phyloP scores from a whole-genome alignment of 2,888 invertebrate species.

The Pedicia rivosa region DNA sequence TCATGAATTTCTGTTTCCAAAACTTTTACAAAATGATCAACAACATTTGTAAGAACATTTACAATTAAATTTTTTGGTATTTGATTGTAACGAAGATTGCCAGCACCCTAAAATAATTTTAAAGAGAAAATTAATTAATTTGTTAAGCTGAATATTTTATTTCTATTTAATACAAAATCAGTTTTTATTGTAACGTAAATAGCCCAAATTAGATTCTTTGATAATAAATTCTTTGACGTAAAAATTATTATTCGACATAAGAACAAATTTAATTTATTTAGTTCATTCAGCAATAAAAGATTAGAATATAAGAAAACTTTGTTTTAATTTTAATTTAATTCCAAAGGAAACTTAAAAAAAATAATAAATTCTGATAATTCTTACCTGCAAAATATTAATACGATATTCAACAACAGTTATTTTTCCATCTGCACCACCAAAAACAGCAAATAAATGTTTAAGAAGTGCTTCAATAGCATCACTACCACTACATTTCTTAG shows the following conservation, averaged over 20 bases:
- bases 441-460: constrained; percentile 55
- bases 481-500: constrained; percentile 50
- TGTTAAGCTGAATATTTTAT: too few relatives aligned
- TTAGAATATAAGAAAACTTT: too few relatives aligned
- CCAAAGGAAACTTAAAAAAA: not conserved
- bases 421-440: constrained; percentile 82
- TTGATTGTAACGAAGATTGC: constrained; percentile 53
- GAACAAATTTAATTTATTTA: too few relatives aligned
- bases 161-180: too few relatives aligned
- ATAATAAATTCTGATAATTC: constrained; percentile 32
- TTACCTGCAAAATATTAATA: constrained; percentile 68
- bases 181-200: too few relatives aligned
- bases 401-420: constrained; percentile 78
- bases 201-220: too few relatives aligned
- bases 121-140: constrained; percentile 19
- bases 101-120: too few relatives aligned
- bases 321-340: too few relatives aligned
- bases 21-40: constrained; percentile 54
- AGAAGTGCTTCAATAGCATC: constrained; percentile 51
- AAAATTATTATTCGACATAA: too few relatives aligned
- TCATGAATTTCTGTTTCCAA: constrained; percentile 85
- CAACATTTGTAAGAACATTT: constrained; percentile 41
- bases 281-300: too few relatives aligned
- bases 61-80: constrained; percentile 38
- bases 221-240: too few relatives aligned